phyloP scores from a whole-genome alignment of 2,888 invertebrate species.

The Drosophila vallismaia region DNA sequence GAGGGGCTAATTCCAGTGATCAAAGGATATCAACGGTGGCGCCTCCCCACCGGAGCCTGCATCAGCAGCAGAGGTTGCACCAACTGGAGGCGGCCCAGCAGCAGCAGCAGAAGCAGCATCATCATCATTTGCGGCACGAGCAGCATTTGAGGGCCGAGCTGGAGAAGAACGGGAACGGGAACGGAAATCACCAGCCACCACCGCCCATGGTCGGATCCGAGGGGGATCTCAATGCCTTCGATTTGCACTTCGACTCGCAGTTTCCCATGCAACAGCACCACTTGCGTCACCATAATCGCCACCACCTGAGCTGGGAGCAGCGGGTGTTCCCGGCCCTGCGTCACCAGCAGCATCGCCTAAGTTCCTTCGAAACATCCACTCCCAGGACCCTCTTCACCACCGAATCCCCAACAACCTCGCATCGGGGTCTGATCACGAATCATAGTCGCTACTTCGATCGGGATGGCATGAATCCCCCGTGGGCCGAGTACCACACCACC shows the following conservation, averaged over 20 bases:
- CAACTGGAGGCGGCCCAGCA: constrained; percentile 38
- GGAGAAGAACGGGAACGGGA: constrained; percentile 24
- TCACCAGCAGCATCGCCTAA: constrained; percentile 61
- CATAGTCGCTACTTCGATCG: constrained; percentile 80
- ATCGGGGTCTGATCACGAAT: constrained; percentile 27
- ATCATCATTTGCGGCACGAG: constrained; percentile 72
- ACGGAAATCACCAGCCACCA: constrained; percentile 46
- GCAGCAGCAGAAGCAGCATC: constrained; percentile 58
- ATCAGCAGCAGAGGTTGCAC: constrained; percentile 41
- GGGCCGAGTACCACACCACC: constrained; percentile 63
- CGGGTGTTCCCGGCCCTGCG: constrained; percentile 76
- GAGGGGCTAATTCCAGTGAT: constrained; percentile 20
- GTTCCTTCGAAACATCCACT: constrained; percentile 10
- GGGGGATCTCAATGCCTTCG: constrained; percentile 12
- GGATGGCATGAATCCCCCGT: constrained; percentile 73
- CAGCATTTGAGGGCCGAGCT: constrained; percentile 66
- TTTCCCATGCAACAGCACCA: constrained; percentile 71
- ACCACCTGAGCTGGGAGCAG: constrained; percentile 80
- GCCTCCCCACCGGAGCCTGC: constrained; percentile 28
- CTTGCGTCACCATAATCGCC: constrained; percentile 81
- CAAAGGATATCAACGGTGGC: constrained; percentile 28
- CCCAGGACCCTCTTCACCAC: constrained; percentile 18
- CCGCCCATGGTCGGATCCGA: constrained; percentile 13
- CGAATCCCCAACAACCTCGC: constrained; percentile 1
- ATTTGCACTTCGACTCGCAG: constrained; percentile 28